phyloP scores from a whole-genome alignment of 2,797 vertebrate species.

The Hozukius guyotensis region DNA sequence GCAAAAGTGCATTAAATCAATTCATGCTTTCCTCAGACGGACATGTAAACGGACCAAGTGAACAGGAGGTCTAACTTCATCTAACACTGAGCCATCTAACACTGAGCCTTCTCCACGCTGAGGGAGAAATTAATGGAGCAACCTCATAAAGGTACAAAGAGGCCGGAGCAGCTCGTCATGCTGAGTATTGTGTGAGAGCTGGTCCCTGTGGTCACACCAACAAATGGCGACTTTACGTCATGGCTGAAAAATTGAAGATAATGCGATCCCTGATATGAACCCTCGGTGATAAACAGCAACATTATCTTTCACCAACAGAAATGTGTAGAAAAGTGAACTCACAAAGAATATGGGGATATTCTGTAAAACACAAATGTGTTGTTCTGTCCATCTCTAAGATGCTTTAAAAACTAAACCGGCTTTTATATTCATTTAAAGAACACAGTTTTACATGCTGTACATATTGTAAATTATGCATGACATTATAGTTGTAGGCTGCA shows the following conservation, averaged over 20 bases:
- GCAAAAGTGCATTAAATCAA: neutral
- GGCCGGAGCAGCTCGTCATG: neutral
- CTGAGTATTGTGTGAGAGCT: constrained; percentile 33
- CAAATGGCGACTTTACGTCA: constrained; percentile 16
- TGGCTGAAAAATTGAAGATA: neutral
- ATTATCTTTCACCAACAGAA: neutral
- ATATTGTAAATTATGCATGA: no score
- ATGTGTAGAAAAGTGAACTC: neutral
- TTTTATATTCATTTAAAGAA: neutral
- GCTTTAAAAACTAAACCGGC: no score
- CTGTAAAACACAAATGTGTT: neutral
- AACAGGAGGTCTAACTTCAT: constrained; percentile 41
- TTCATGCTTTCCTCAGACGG: constrained; percentile 16
- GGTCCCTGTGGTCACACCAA: neutral
- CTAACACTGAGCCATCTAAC: neutral
- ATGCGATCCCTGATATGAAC: neutral
- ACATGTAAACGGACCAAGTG: constrained; percentile 3
- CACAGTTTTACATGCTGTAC: neutral
- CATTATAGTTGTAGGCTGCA: neutral
- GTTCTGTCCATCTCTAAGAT: no score
- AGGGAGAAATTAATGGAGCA: constrained; percentile 22
- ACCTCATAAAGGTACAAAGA: neutral
- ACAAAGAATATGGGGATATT: neutral
- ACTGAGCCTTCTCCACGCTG: neutral
- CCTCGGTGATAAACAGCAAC: neutral